A percentile compares a stretch with the other conserved stretches of the same genome.
phyloP scores from a whole-genome alignment of 2,797 vertebrate species.

The Acanthopagrus latus region DNA sequence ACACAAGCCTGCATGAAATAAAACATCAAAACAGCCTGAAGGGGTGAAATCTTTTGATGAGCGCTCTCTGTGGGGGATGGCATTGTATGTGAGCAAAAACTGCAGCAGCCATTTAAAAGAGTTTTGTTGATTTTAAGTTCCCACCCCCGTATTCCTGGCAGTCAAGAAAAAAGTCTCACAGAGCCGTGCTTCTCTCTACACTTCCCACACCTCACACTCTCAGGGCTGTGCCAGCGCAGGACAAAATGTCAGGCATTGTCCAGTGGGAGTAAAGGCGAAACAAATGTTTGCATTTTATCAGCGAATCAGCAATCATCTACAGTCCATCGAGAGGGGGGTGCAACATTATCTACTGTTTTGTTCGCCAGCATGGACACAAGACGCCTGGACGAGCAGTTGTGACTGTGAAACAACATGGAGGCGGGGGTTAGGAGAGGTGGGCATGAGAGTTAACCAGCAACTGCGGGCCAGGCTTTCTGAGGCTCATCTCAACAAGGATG shows the following conservation, averaged over 20 bases:
- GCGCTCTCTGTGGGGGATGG: conserved; percentile 47
- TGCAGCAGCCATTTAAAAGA: conserved; percentile 46
- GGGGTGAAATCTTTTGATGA: conserved; percentile 58
- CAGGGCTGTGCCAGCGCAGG: conserved; percentile 58
- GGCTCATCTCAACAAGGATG: conserved; percentile 28
- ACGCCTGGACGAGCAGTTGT: conserved; percentile 42
- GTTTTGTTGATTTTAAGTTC: conserved; percentile 61
- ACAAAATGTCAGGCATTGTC: conserved; percentile 74
- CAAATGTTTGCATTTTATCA: conserved; percentile 75
- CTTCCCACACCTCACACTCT: conserved; percentile 77
- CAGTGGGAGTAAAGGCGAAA: conserved; percentile 75
- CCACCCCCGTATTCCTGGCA: conserved; percentile 66
- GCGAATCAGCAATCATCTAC: conserved; percentile 61
- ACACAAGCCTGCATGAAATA: conserved; percentile 59
- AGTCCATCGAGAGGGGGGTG: conserved; percentile 46
- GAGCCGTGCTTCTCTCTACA: conserved; percentile 71
- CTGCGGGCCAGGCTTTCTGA: conserved; percentile 28
- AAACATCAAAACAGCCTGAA: conserved; percentile 55
- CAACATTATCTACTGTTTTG: conserved; percentile 54
- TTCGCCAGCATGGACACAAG: conserved; percentile 59
- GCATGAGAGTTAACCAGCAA: conserved; percentile 34
- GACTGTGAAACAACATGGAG: conserved; percentile 40
- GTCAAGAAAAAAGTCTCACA: conserved; percentile 64
- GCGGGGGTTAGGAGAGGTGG: conserved; percentile 34
- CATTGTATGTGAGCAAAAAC: conserved; percentile 51